These are phyloP conservation scores for Raja brachyura DNA, from an alignment of 2,113 vertebrate species.

Conservation along the genomic window DNA sequence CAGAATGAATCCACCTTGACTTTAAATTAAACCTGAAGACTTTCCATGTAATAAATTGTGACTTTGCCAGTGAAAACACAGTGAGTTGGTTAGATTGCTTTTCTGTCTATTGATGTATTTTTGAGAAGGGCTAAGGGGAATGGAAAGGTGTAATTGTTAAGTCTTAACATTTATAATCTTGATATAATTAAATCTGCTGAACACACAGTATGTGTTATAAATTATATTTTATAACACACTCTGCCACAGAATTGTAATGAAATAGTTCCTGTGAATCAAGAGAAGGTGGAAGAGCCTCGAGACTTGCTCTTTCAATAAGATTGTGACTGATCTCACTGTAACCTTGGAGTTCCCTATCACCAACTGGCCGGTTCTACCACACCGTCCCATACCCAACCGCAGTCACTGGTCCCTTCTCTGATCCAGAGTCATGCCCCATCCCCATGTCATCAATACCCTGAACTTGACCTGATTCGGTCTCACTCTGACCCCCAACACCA, in stretches of 20 bases:
- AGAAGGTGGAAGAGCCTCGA: too few species aligned
- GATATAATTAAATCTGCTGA: neutral
- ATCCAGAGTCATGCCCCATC: too few species aligned
- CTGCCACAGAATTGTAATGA: neutral
- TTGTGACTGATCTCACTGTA: too few species aligned
- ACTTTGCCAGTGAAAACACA: neutral
- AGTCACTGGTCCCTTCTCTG: too few species aligned
- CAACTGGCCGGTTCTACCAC: too few species aligned
- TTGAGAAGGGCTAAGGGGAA: neutral
- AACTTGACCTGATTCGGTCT: too few species aligned
- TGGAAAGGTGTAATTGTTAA: neutral
- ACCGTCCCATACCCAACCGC: too few species aligned
- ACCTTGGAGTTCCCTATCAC: too few species aligned
- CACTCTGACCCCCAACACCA: too few species aligned
- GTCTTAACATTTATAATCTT: neutral
- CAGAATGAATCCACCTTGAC: neutral
- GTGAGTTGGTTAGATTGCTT: neutral
- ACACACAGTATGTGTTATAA: neutral
- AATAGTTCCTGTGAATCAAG: neutral
- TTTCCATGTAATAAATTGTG: neutral
- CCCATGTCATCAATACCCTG: too few species aligned
- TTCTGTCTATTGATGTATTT: neutral
- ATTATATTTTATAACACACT: neutral
- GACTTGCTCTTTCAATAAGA: too few species aligned
- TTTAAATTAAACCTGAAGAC: neutral